Evolutionary conservation across 2,113 vertebrate genomes (phyloP).

Genomic region (Pleuronectes platessa): DNA sequence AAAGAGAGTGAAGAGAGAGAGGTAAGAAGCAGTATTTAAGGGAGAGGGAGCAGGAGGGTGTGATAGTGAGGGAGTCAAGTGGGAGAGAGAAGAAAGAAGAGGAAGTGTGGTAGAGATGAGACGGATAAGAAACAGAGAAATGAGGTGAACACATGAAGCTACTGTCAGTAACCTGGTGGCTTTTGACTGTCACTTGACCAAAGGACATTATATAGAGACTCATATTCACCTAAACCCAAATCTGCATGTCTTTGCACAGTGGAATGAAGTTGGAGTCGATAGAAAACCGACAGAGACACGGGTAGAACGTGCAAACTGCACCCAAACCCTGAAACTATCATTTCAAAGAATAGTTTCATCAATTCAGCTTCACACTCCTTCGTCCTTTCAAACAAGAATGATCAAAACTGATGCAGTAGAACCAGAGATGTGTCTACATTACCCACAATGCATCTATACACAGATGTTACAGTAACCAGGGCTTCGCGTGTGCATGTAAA

Average conservation of each 20-base stretch:
- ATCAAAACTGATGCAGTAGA: no score
- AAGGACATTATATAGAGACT: no score
- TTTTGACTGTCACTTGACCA: neutral
- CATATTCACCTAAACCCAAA: no score
- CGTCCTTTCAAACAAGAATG: no score
- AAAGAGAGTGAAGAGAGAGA: constrained; percentile 11
- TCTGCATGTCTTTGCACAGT: no score
- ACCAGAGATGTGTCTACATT: no score
- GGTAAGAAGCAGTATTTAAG: constrained; percentile 26
- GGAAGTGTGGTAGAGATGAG: constrained; percentile 2
- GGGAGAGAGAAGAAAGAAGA: constrained; percentile 21
- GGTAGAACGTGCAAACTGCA: no score
- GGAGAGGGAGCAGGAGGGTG: constrained; percentile 26
- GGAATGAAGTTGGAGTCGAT: no score
- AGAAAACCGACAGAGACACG: no score
- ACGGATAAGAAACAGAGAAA: constrained; percentile 13
- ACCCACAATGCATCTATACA: neutral
- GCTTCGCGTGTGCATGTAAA: constrained; percentile 11
- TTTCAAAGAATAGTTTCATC: no score
- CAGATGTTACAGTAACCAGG: constrained; percentile 19
- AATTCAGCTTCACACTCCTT: no score
- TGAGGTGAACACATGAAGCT: neutral
- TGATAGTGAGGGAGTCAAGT: constrained; percentile 46
- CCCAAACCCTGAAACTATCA: no score
- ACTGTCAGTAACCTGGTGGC: neutral